Base-by-base conservation (phyloP, 2,113 vertebrate genomes). In the Octodon degus region DNA sequence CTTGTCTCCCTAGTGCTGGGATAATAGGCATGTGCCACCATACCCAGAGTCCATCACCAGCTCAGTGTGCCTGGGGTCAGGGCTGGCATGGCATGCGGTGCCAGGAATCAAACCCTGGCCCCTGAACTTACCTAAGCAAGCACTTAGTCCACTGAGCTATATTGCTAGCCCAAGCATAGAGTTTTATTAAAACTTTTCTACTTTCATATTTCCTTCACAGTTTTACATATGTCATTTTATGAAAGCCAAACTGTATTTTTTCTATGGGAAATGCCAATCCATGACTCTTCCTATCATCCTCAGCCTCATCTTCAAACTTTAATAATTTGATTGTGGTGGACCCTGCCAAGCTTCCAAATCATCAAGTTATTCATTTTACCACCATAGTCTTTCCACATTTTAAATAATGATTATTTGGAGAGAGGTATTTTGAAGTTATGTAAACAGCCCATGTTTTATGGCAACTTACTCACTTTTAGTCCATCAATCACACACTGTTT, bases 211-310 rank as follows among this genome's bases (percentile, higher is more conserved):
- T 81, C 80, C 50, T 67, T 70, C 76, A 70, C 12, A 70, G 40
- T 83, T 79, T 37, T n/a, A 68, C 2, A n/a, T 43, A 40, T 50
- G 43, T 76, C 4, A 62, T 88, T 72, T 47, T 50, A 89, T 19
- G 34, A 94, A 68, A 22, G 12, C 27, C 20, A 83, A 43, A n/a
- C 27, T 95, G 25, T 47, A 80, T n/a, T 72, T 80, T 94, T 94
- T 24, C 68, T 62, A 68, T 83, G 40, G 3, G 81, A 83, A 93
- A 68, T 8, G 65, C 47, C 37, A 76, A 11, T 43, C 25, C 10
- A 0, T 30, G 34, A 50, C 76, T 76, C 37, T 95, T 70, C 60
- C 25, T 7, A 34, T 8, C 5, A 63, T 32, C 34, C 40, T 60
- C n/a, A 22, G 32, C 65, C 12, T 67, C 32, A 50, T 37, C 67